Percentiles rank a stretch among this genome's conserved stretches.
phyloP scores from a whole-genome alignment of 1,140 invertebrate genomes.

The Lasaia peninsularis region DNA sequence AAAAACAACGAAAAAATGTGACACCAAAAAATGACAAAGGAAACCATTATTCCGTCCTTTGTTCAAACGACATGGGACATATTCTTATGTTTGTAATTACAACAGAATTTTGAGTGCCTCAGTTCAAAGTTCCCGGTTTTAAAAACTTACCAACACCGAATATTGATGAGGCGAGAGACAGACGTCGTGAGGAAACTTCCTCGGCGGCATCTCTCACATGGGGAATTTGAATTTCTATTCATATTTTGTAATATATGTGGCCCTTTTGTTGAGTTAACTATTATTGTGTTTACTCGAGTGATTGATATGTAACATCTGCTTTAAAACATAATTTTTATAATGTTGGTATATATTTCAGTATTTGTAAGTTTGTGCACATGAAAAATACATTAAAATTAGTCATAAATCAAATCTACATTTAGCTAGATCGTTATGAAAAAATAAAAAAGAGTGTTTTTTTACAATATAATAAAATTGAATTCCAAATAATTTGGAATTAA shows the following conservation, averaged over 20 bases:
- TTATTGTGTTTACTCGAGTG: too few relatives aligned
- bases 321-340: too few relatives aligned
- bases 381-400: too few relatives aligned
- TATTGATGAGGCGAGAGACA: constrained; percentile 35
- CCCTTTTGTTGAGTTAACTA: not conserved
- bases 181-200: constrained; percentile 36
- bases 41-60: not conserved
- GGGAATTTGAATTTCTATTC: constrained; percentile 3
- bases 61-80: not conserved
- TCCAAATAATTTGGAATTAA: too few relatives aligned
- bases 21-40: not conserved
- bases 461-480: too few relatives aligned
- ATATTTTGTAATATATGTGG: not conserved
- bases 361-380: too few relatives aligned
- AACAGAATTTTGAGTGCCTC: constrained; percentile 28
- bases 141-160: constrained; percentile 32
- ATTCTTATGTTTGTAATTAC: constrained; percentile 4
- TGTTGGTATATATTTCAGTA: too few relatives aligned
- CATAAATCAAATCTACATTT: too few relatives aligned
- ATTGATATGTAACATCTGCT: too few relatives aligned
- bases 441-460: too few relatives aligned
- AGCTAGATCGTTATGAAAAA: too few relatives aligned
- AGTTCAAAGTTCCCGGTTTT: constrained; percentile 32
- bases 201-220: constrained; percentile 24
- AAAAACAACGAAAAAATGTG: not conserved